Percentiles rank a stretch among this genome's conserved stretches.
Evolutionary conservation across 2,888 invertebrate species (phyloP).

Genomic region (Xanthostigma xanthostigma): DNA sequence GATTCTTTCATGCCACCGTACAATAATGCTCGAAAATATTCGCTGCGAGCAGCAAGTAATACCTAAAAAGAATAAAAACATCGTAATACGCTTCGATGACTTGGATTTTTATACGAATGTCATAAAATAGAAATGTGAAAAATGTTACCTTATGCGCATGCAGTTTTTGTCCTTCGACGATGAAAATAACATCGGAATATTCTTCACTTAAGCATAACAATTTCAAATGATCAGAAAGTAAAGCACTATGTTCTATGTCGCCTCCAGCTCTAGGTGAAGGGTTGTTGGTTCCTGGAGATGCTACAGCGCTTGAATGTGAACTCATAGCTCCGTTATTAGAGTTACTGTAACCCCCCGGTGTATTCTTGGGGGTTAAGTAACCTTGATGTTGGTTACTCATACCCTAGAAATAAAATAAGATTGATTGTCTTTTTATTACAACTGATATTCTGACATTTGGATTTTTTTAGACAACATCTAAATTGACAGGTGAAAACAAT

Average conservation of each 20-base stretch:
- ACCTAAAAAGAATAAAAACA: slow-evolving; percentile 30
- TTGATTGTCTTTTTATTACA: neutral
- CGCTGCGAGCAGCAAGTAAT: slow-evolving; percentile 86
- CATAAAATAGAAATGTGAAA: too few species aligned
- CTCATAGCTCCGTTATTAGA: neutral
- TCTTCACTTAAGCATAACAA: slow-evolving; percentile 73
- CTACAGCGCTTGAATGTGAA: neutral
- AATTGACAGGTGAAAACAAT: too few species aligned
- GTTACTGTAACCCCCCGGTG: too few species aligned
- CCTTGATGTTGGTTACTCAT: slow-evolving; percentile 6
- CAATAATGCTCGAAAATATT: slow-evolving; percentile 80
- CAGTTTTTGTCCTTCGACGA: slow-evolving; percentile 63
- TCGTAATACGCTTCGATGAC: too few species aligned
- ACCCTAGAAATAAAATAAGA: neutral
- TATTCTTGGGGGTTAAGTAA: neutral
- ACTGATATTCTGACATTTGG: neutral
- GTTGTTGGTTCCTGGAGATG: slow-evolving; percentile 8
- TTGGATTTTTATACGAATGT: too few species aligned
- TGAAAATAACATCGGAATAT: slow-evolving; percentile 78
- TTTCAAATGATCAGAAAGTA: slow-evolving; percentile 75
- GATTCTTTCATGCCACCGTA: slow-evolving; percentile 69
- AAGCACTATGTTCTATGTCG: slow-evolving; percentile 50
- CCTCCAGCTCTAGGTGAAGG: slow-evolving; percentile 28
- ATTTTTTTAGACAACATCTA: too few species aligned
- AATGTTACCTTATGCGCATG: slow-evolving; percentile 49